Conservation (phyloP, 2,888 invertebrate species). For the Arctia plantaginis region DNA sequence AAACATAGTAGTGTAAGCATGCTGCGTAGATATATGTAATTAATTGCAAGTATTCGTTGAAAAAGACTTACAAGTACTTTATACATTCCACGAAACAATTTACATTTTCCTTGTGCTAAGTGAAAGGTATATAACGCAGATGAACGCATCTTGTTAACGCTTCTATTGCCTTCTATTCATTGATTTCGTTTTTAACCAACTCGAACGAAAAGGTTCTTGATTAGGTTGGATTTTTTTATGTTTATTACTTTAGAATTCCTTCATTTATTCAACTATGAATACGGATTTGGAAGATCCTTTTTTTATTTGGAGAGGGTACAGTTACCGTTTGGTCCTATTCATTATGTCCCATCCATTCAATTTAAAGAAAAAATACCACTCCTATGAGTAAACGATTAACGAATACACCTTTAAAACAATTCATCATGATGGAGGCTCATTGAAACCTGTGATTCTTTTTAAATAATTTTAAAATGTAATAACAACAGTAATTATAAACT, state of each 20-base stretch:
- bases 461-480: no score
- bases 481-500: neutral
- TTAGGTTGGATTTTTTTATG: neutral
- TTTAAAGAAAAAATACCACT: neutral
- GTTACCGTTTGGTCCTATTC: no score
- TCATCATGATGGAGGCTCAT: no score
- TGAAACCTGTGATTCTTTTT: no score
- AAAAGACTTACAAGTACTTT: neutral
- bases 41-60: neutral
- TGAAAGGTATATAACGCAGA: neutral
- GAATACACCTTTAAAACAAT: no score
- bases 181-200: neutral
- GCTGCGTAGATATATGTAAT: neutral
- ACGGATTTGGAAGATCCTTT: neutral
- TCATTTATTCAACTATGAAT: neutral
- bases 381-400: neutral
- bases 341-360: neutral
- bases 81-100: neutral
- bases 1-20: conserved; percentile 13
- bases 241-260: neutral
- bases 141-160: neutral
- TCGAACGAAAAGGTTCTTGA: neutral
- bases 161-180: neutral
- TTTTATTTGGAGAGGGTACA: neutral
- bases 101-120: neutral